Base-by-base conservation (phyloP, 2,113 vertebrate genomes). In the Strigops habroptila region DNA sequence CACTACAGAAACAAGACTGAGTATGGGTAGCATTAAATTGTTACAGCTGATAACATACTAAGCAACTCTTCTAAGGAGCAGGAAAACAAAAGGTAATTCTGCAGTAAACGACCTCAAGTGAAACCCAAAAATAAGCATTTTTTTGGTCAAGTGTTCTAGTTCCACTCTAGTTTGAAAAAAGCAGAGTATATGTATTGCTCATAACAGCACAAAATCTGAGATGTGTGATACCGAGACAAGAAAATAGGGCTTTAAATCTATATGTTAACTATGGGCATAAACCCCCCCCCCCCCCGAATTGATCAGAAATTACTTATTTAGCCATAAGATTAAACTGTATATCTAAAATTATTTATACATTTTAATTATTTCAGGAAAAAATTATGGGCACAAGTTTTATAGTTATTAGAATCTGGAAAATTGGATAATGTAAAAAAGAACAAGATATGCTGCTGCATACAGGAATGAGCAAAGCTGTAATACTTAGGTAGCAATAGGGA, bases 341-440 rank as follows among this genome's bases (percentile, higher is more conserved):
- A 68, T 88, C 57, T 89, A 65, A 69, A 73, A 80, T 55, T 93
- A 96, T 94, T 91, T 92, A 93, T 86, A 69, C 0, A 2, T 73
- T 96, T 93, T 93, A 91, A 93, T 95, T 96, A 95, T 75, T 83
- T 91, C 60, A 69, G 37, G 77, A 89, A 10, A 68, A 96, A 93
- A 64, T 76, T 59, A 41, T 81, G 65, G 63, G 51, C 49, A 86
- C 43, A 95, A 82, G 23, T 85, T 93, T 93, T 95, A 83, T 64
- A 76, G 76, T 53, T 89, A 25, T 91, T 92, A 89, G 35, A 9
- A 30, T 89, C 17, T 92, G 86, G 71, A 90, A 95, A 95, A 97
- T 95, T 93, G 86, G 74, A 86, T 93, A 95, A 94, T 73, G 43
- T 55, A 79, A 93, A 92, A 96, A 96, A 78, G 81, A 87, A 46